Evolutionary conservation across 2,113 vertebrate species (phyloP).

Genomic region (Hassar affinis): DNA sequence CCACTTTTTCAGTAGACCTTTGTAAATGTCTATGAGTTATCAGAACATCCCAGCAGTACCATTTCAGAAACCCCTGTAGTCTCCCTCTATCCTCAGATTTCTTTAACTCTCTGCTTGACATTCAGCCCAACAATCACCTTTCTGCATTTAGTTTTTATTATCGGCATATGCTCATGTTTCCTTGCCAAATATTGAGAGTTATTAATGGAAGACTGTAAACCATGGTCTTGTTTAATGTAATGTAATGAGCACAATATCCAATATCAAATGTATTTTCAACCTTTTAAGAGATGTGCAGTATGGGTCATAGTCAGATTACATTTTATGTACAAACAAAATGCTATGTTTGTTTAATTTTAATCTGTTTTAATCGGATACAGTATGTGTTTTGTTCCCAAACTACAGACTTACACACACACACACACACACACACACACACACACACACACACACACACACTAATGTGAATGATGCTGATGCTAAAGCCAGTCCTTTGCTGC

Average conservation of each 20-base stretch:
- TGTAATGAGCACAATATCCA: conserved; percentile 7
- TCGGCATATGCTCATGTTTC: conserved; percentile 15
- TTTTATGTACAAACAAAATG: not conserved
- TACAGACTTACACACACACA: too few relatives aligned
- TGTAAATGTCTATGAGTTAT: not conserved
- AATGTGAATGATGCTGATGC: too few relatives aligned
- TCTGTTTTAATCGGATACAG: not conserved
- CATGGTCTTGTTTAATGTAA: conserved; percentile 1
- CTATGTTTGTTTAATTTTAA: not conserved
- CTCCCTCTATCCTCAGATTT: conserved; percentile 10
- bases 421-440: too few relatives aligned
- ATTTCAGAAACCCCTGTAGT: not conserved
- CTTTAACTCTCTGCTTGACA: conserved; percentile 21
- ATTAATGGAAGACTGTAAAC: conserved; percentile 50
- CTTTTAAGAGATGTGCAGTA: not conserved
- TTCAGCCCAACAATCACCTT: conserved; percentile 33
- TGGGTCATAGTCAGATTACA: not conserved
- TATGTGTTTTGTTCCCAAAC: not conserved
- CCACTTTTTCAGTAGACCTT: not conserved
- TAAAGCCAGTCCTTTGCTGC: too few relatives aligned
- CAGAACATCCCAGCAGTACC: not conserved
- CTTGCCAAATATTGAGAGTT: conserved; percentile 28
- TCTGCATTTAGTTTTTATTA: conserved; percentile 50
- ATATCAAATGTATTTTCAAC: conserved; percentile 1
- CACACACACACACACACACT: too few relatives aligned